Evolutionary conservation across 2,888 invertebrate species (phyloP), one percentile per base, ranked within the genome.

Genomic region (Aricia artaxerxes): DNA sequence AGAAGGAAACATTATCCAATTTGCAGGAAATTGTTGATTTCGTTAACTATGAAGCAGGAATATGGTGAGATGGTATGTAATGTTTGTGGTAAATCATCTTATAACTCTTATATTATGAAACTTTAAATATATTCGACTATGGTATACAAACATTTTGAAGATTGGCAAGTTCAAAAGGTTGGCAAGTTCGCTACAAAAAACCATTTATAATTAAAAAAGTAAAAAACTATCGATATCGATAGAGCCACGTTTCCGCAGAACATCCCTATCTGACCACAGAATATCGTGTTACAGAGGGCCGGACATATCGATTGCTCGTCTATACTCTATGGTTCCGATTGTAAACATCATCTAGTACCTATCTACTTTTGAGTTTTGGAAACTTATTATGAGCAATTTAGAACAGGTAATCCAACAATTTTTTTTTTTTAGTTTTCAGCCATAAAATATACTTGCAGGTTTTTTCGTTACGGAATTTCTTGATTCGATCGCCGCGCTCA

Each of bases 231-330:
- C 24, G 40, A 73, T 44, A 24, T 73, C 73, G 44, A 73, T n/a
- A 73, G 5, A 2, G 6, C 16, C 73, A 73, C 6, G 73, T 44
- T 57, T 35, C 49, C 31, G 31, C 57, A n/a, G 49, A 31, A 4
- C 76, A 5, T 76, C 76, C 53, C 76, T 76, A 35, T 0, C 35
- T 77, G 79, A 81, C 81, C 81, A 79, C 81, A 81, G 79, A 78
- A 79, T 79, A 79, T 80, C 76, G 78, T 7, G 79, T 81, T 81
- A 79, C 81, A 40, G 73, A 78, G 81, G 81, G 75, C 40, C 69
- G 79, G 76, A 76, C 31, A 75, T 80, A 81, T 81, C 78, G 81
- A 81, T 81, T 80, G n/a, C 44, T 75, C 40, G 40, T n/a, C 75
- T 61, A 31, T 77, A 53, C 69, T 77, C 75, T 49, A n/a, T 79